Percentiles rank a stretch among this genome's conserved stretches.
Conservation (phyloP, 2,888 invertebrate species). For the Lycocerus yunnanus region DNA sequence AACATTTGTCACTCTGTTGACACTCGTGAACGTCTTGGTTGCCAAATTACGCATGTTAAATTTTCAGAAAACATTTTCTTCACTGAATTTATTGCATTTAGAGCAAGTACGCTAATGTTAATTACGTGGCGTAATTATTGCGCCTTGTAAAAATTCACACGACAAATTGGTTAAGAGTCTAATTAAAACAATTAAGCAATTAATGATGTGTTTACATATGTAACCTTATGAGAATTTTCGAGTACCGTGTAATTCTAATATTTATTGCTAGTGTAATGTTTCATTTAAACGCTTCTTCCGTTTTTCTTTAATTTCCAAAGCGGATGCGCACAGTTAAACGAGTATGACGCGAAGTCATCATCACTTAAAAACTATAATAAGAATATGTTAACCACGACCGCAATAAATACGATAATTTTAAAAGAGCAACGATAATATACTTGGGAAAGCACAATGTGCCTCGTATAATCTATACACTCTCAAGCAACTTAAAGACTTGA, state of each 20-base stretch:
- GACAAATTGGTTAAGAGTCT: slow-evolving; percentile 18
- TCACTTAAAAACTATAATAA: slow-evolving; percentile 32
- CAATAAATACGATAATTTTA: slow-evolving; percentile 24
- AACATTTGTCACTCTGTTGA: slow-evolving; percentile 27
- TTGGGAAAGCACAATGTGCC: slow-evolving; percentile 22
- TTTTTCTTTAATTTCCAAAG: slow-evolving; percentile 53
- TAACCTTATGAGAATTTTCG: slow-evolving; percentile 46
- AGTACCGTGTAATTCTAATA: slow-evolving; percentile 24
- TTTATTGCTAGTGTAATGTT: slow-evolving; percentile 39
- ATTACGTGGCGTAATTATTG: not conserved
- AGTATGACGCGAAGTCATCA: slow-evolving; percentile 56
- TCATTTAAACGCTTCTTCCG: slow-evolving; percentile 54
- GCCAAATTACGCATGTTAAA: not conserved
- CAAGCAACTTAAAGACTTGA: not conserved
- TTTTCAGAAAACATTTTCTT: not conserved
- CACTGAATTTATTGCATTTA: not conserved
- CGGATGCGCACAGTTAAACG: slow-evolving; percentile 53
- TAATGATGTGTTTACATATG: slow-evolving; percentile 23
- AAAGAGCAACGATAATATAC: slow-evolving; percentile 16
- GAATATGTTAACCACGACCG: slow-evolving; percentile 27
- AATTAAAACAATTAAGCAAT: slow-evolving; percentile 29
- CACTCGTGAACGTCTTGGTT: slow-evolving; percentile 6
- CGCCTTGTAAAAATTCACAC: slow-evolving; percentile 21
- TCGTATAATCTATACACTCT: not conserved
- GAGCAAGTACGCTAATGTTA: not conserved